A percentile compares a stretch with the other conserved stretches of the same genome.
Conservation (phyloP, 2,113 vertebrate genomes). For the Microtus richardsoni region DNA sequence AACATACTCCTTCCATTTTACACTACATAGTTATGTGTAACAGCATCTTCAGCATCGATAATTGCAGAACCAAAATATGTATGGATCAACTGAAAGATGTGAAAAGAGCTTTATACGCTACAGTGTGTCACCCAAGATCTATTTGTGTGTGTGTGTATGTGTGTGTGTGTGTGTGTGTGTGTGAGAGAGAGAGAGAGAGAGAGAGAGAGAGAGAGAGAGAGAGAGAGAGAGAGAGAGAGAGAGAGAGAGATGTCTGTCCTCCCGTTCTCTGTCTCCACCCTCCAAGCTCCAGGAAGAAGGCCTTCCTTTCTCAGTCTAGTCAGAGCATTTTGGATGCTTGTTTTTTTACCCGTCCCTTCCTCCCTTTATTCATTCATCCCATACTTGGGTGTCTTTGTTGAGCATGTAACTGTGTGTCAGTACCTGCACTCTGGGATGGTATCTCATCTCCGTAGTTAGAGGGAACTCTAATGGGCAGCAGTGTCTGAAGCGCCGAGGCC, state of each 20-base stretch:
- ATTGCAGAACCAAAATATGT: background rate
- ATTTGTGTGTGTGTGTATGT: no score
- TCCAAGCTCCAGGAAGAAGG: background rate
- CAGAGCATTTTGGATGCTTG: background rate
- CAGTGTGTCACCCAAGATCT: background rate
- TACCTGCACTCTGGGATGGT: background rate
- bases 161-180: no score
- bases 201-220: no score
- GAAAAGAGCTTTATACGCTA: background rate
- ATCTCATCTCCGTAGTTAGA: background rate
- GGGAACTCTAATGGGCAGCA: background rate
- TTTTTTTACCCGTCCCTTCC: background rate
- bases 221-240: no score
- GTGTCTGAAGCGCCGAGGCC: background rate
- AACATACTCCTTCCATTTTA: background rate
- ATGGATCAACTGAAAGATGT: background rate
- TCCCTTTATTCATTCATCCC: background rate
- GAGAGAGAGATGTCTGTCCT: background rate
- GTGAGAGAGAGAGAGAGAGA: no score
- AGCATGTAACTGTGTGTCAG: background rate
- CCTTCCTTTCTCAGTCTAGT: background rate
- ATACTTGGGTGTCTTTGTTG: constrained; percentile 16
- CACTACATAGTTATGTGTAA: background rate
- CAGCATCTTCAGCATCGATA: background rate
- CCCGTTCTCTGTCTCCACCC: background rate